phyloP scores from a whole-genome alignment of 2,888 invertebrate species.

The Sicus ferrugineus region DNA sequence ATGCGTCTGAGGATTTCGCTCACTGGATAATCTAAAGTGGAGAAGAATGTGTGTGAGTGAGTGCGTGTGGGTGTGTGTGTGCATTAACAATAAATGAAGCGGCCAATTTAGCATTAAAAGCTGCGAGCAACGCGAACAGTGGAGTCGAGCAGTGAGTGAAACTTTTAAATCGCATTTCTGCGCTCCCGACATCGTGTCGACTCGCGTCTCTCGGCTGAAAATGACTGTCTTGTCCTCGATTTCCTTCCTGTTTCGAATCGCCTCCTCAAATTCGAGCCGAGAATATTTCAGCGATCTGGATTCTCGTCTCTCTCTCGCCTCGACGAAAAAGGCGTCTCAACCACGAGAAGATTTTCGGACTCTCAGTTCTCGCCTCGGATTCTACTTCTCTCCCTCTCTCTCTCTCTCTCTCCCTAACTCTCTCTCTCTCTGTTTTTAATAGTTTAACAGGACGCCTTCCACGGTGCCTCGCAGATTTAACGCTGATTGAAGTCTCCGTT shows the following conservation, averaged over 20 bases:
- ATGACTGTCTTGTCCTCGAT: too few species aligned
- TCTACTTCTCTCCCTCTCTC: too few species aligned
- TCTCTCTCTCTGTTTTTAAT: too few species aligned
- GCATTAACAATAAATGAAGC: constrained; percentile 13
- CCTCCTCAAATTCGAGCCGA: not conserved
- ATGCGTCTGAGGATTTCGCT: not conserved
- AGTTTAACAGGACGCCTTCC: too few species aligned
- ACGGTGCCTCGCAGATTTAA: not conserved
- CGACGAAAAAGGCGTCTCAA: not conserved
- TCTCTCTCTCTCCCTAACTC: too few species aligned
- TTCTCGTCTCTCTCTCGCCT: not conserved
- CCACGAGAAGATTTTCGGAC: too few species aligned
- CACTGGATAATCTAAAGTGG: not conserved
- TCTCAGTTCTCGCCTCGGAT: too few species aligned
- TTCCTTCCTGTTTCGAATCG: too few species aligned
- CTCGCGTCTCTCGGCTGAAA: too few species aligned
- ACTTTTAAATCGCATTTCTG: too few species aligned
- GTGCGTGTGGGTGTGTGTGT: not conserved
- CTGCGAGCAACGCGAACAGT: not conserved
- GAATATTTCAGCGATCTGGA: not conserved
- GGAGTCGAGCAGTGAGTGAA: not conserved
- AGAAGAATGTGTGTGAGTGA: not conserved
- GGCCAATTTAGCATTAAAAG: not conserved
- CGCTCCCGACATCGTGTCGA: too few species aligned
- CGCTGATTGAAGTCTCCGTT: constrained; percentile 22